Evolutionary conservation across 2,888 invertebrate species (phyloP).

Genomic region (Spodoptera littoralis): DNA sequence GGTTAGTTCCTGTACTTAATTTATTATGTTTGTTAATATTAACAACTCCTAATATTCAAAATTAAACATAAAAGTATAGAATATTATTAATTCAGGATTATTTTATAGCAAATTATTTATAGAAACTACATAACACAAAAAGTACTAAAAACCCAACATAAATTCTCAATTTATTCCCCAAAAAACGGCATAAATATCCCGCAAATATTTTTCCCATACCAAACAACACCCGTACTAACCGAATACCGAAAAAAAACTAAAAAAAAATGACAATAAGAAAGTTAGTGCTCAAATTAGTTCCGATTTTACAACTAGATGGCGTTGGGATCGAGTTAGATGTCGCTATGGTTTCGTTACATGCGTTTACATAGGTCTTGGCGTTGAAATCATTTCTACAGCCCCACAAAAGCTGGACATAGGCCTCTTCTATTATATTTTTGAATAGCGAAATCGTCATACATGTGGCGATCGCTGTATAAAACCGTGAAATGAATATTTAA

Average conservation of each 20-base stretch:
- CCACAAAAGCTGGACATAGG: constrained; percentile 5
- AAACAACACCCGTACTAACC: neutral
- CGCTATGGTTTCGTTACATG: constrained; percentile 5
- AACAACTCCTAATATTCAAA: too few species aligned
- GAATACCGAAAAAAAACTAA: neutral
- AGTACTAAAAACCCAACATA: too few species aligned
- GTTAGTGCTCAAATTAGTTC: neutral
- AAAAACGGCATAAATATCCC: neutral
- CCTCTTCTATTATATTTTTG: constrained; percentile 9
- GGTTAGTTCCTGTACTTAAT: too few species aligned
- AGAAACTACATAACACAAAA: too few species aligned
- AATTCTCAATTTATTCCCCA: too few species aligned
- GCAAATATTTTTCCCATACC: constrained; percentile 2
- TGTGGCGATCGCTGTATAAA: constrained; percentile 1
- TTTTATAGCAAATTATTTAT: too few species aligned
- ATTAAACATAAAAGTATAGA: too few species aligned
- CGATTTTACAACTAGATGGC: neutral
- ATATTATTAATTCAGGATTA: too few species aligned
- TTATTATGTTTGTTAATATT: too few species aligned
- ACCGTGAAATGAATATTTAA: neutral
- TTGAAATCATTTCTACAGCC: neutral
- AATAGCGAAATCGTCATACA: neutral
- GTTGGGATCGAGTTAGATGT: constrained; percentile 4
- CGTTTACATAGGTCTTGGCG: neutral
- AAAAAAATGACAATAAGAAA: neutral